A percentile compares a stretch with the other conserved stretches of the same genome.
Conservation (phyloP, 2,888 invertebrate genomes). For the Gisinianus flammeolus region DNA sequence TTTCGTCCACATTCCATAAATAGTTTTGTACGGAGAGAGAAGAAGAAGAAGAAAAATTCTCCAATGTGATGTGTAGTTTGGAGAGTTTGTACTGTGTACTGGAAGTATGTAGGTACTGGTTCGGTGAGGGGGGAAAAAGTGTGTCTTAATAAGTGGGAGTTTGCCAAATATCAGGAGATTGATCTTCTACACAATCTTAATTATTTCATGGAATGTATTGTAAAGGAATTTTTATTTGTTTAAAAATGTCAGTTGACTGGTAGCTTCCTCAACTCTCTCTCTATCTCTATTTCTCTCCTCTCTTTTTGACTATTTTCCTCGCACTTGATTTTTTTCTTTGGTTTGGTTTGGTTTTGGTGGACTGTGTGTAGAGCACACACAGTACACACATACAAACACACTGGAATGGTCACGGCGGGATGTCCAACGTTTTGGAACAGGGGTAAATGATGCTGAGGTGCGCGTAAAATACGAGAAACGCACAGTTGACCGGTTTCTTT, state of each 20-base stretch:
- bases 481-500: slow-evolving; percentile 57
- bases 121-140: slow-evolving; percentile 10
- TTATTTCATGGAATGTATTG: slow-evolving; percentile 32
- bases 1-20: slow-evolving; percentile 54
- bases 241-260: slow-evolving; percentile 7
- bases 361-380: neutral
- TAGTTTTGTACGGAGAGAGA: slow-evolving; percentile 38
- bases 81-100: neutral
- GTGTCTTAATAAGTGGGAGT: slow-evolving; percentile 26
- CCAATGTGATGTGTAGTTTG: neutral
- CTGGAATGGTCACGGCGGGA: slow-evolving; percentile 34
- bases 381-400: neutral
- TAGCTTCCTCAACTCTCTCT: neutral
- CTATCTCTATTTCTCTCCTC: neutral
- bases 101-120: slow-evolving; percentile 6
- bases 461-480: slow-evolving; percentile 53
- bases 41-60: neutral
- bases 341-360: neutral
- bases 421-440: slow-evolving; percentile 40
- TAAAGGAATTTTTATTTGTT: slow-evolving; percentile 36
- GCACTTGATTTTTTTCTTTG: neutral
- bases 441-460: slow-evolving; percentile 53
- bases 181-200: slow-evolving; percentile 19
- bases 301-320: neutral
- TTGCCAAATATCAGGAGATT: slow-evolving; percentile 24